A percentile compares a stretch with the other conserved stretches of the same genome.
Evolutionary conservation across 2,797 vertebrate genomes (phyloP).

Genomic region (Chaenodraco wilsoni): DNA sequence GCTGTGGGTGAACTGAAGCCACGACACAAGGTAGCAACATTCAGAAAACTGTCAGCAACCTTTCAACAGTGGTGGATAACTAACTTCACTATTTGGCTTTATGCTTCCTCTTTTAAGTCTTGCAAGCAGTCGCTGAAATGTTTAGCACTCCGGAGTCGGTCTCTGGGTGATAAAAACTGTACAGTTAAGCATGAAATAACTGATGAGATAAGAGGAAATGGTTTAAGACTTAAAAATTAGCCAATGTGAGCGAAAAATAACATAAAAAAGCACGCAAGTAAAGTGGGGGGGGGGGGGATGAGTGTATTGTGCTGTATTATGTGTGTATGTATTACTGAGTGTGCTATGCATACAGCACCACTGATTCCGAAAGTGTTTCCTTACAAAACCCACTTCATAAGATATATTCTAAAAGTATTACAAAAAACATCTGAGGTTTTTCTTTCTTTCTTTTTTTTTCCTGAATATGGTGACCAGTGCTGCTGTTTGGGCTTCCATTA

Average conservation of each 20-base stretch:
- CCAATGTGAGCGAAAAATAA: constrained; percentile 47
- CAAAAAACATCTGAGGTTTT: constrained; percentile 84
- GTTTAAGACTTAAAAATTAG: constrained; percentile 70
- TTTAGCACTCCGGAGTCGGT: constrained; percentile 52
- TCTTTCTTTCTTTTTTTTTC: constrained; percentile 64
- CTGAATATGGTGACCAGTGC: constrained; percentile 84
- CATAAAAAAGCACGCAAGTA: constrained; percentile 35
- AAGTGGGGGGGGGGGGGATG: constrained; percentile 41
- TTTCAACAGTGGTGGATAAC: constrained; percentile 68
- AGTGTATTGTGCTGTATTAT: constrained; percentile 80
- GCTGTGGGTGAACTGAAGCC: constrained; percentile 71
- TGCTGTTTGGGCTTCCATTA: constrained; percentile 80
- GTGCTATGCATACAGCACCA: constrained; percentile 80
- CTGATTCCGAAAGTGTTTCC: constrained; percentile 81
- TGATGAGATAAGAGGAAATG: constrained; percentile 49
- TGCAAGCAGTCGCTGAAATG: constrained; percentile 58
- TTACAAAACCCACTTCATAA: constrained; percentile 84
- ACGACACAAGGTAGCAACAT: constrained; percentile 70
- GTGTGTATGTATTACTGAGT: constrained; percentile 77
- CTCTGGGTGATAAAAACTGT: constrained; percentile 30
- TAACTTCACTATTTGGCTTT: constrained; percentile 79
- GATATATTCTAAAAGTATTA: constrained; percentile 85
- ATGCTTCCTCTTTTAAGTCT: constrained; percentile 73
- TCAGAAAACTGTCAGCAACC: constrained; percentile 65
- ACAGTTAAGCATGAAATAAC: constrained; percentile 40